Percentiles rank a stretch among this genome's conserved stretches.
phyloP scores from a whole-genome alignment of 2,113 vertebrate species.

The Spermophilus dauricus region DNA sequence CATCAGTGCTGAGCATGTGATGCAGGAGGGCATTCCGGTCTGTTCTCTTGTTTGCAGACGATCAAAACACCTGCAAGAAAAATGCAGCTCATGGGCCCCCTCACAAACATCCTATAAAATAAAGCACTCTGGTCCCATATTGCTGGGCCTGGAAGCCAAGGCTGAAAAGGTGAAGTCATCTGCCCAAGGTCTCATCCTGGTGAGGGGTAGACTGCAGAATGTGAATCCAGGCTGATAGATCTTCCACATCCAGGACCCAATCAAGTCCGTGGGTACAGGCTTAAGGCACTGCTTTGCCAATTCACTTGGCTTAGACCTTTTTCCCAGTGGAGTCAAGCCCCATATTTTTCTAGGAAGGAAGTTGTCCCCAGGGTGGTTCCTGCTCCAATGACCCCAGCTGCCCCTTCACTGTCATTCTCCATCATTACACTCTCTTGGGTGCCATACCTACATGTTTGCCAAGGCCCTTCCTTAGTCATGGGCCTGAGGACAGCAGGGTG shows the following conservation, averaged over 20 bases:
- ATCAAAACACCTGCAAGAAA: background rate
- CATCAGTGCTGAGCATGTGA: background rate
- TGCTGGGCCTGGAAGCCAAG: no score
- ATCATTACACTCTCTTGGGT: background rate
- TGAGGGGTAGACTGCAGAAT: background rate
- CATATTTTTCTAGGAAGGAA: slow-evolving; percentile 59
- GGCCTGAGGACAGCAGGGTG: background rate
- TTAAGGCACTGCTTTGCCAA: background rate
- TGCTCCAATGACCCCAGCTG: slow-evolving; percentile 1
- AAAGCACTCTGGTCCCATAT: background rate
- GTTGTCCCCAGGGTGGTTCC: slow-evolving; percentile 1
- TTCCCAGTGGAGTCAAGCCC: background rate
- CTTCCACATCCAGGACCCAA: background rate
- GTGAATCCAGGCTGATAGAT: background rate
- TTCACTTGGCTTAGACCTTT: background rate
- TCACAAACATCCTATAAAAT: background rate
- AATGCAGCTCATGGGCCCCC: background rate
- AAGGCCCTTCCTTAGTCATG: background rate
- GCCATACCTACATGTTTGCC: background rate
- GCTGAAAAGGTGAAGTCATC: background rate
- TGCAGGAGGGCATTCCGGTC: background rate
- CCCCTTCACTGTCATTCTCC: background rate
- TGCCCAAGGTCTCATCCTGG: slow-evolving; percentile 18
- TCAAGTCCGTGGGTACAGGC: background rate
- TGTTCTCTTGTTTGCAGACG: background rate